Conservation (phyloP, 53 echinoderm and acorn worm genomes). For the Pentamera pediparva region DNA sequence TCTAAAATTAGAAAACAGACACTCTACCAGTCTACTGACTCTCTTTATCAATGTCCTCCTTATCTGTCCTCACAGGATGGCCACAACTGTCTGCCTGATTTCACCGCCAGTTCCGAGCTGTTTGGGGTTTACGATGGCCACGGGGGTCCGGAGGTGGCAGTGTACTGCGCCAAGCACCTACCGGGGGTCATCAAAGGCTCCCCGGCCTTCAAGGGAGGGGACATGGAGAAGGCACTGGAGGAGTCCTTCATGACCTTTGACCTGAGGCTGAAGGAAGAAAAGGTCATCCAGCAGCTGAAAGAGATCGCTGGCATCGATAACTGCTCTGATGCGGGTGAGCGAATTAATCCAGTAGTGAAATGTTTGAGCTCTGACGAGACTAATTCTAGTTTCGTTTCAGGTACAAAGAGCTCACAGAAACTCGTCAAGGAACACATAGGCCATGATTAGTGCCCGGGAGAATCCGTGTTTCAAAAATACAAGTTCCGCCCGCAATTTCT, state of each 20-base stretch:
- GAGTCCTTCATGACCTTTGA: conserved; percentile 88
- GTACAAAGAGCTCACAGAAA: too few relatives aligned
- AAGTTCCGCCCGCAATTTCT: too few relatives aligned
- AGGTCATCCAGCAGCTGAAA: conserved; percentile 55
- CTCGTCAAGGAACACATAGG: too few relatives aligned
- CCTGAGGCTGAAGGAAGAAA: conserved; percentile 56
- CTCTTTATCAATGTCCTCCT: neutral
- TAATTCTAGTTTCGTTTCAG: too few relatives aligned
- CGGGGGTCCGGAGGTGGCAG: conserved; percentile 91
- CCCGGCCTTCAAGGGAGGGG: conserved; percentile 60
- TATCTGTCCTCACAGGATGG: conserved; percentile 83
- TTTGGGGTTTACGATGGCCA: conserved; percentile 99
- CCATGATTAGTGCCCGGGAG: too few relatives aligned
- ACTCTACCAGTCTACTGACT: too few relatives aligned
- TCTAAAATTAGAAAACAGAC: too few relatives aligned
- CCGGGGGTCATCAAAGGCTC: conserved; percentile 60
- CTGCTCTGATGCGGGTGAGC: conserved; percentile 54
- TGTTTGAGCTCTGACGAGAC: too few relatives aligned
- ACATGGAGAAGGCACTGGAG: conserved; percentile 53
- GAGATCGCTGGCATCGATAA: conserved; percentile 77
- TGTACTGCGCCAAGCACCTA: conserved; percentile 75
- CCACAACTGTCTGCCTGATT: conserved; percentile 76
- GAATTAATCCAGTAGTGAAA: too few relatives aligned
- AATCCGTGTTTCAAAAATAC: too few relatives aligned
- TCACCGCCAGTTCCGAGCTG: conserved; percentile 78